Base-by-base conservation (phyloP, 2,113 vertebrate genomes). In the Oriolus oriolus region DNA sequence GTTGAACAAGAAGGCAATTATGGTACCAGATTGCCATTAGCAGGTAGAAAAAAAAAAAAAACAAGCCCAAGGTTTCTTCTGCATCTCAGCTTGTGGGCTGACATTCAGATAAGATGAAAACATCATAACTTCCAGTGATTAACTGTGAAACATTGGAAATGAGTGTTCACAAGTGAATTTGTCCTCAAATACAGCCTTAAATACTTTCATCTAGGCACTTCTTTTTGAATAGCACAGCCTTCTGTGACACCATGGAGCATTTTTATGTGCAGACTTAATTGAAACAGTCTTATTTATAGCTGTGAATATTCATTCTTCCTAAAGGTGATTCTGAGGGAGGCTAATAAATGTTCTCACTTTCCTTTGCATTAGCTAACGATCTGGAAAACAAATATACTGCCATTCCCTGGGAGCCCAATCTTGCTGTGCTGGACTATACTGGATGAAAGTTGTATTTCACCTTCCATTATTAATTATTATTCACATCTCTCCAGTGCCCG, bases 231-330 rank as follows among this genome's bases (percentile, higher is more conserved):
- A 94, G 76, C 56, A 74, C 17, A 27, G 86, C 76, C 60, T 88
- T 76, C 86, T 92, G 64, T 68, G 71, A 84, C 68, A 88, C 83
- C 35, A 24, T 35, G 57, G 82, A 95, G 80, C 75, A 64, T 89
- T 90, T 95, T 96, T 90, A 95, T 94, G 65, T 63, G 86, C 88
- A 95, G 78, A 27, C 61, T 93, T 97, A 97, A 96, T 95, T 96
- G 91, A 87, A 96, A 69, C 76, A 93, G 75, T 75, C 73, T 95
- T 97, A 95, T 95, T 96, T 96, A 96, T 86, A 81, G 83, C 49
- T 22, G 78, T 68, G 88, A 95, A 94, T 95, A 95, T 94, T 95
- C 92, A 93, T 89, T 92, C 95, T 89, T 90, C 90, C 88, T 96
- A 94, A 91, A 96, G 81, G 87, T 90, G 73, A 92, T 94, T 97